Percentiles rank a stretch among this genome's conserved stretches.
phyloP scores from a whole-genome alignment of 2,113 vertebrate species.

The Caracal caracal region DNA sequence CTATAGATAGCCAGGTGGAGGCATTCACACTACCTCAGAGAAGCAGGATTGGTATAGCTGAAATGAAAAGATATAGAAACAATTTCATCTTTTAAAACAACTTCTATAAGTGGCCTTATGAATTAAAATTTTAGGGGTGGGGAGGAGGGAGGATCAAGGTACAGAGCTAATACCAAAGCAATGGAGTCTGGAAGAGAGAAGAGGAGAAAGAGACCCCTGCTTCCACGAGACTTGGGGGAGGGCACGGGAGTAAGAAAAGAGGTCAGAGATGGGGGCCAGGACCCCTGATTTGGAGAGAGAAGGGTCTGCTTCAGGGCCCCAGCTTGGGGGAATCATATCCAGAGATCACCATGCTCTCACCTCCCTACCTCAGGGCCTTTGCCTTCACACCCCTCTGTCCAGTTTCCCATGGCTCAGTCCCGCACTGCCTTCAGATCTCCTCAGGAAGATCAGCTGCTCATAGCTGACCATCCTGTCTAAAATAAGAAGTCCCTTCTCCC shows the following conservation, averaged over 20 bases:
- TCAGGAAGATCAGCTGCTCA: background rate
- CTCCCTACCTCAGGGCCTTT: background rate
- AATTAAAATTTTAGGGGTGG: background rate
- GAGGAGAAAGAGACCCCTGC: background rate
- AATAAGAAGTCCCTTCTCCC: background rate
- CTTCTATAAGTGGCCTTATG: background rate
- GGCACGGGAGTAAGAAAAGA: accelerated
- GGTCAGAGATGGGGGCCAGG: background rate
- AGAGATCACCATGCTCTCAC: background rate
- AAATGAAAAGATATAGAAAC: background rate
- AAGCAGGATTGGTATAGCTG: background rate
- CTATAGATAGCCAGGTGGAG: background rate
- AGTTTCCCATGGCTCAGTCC: background rate
- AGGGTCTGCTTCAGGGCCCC: background rate
- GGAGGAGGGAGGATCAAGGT: too few species aligned
- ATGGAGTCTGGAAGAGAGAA: background rate
- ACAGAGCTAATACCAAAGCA: background rate
- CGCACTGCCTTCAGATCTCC: background rate
- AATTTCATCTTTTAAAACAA: background rate
- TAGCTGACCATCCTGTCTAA: background rate
- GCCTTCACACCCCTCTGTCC: background rate
- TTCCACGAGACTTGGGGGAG: background rate
- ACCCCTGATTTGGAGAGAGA: background rate
- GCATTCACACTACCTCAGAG: background rate
- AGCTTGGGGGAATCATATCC: background rate